Conservation (phyloP, 2,888 invertebrate genomes). For the Eubasilissa splendida region DNA sequence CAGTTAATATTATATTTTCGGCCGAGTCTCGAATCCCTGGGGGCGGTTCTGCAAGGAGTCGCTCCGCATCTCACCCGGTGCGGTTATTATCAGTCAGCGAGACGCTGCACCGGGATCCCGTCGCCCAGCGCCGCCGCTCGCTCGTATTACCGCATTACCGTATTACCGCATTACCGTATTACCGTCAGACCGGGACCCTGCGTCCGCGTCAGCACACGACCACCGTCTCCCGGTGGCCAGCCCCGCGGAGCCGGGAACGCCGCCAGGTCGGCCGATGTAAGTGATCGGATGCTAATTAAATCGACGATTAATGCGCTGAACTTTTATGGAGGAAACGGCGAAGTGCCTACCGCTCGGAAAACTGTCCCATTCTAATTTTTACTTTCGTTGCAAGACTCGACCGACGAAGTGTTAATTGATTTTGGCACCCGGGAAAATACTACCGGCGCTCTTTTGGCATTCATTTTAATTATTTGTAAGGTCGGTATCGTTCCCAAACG, state of each 20-base stretch:
- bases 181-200: not conserved
- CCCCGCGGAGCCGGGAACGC: not conserved
- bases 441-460: no score
- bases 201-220: slow-evolving; percentile 8
- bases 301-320: slow-evolving; percentile 22
- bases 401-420: no score
- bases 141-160: not conserved
- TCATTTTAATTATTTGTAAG: no score
- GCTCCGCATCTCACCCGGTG: slow-evolving; percentile 37
- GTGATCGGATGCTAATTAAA: slow-evolving; percentile 26
- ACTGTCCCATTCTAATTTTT: no score
- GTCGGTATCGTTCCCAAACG: no score
- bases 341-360: no score
- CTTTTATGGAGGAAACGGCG: slow-evolving; percentile 10
- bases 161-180: not conserved
- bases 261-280: slow-evolving; percentile 24
- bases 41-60: slow-evolving; percentile 30
- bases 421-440: no score
- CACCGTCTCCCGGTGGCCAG: not conserved
- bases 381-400: no score
- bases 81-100: slow-evolving; percentile 54
- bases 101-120: slow-evolving; percentile 41
- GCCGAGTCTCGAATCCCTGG: not conserved
- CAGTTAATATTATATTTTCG: not conserved
- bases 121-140: slow-evolving; percentile 28